Evolutionary conservation across 2,888 invertebrate species (phyloP).

Genomic region (Ectemnius continuus): DNA sequence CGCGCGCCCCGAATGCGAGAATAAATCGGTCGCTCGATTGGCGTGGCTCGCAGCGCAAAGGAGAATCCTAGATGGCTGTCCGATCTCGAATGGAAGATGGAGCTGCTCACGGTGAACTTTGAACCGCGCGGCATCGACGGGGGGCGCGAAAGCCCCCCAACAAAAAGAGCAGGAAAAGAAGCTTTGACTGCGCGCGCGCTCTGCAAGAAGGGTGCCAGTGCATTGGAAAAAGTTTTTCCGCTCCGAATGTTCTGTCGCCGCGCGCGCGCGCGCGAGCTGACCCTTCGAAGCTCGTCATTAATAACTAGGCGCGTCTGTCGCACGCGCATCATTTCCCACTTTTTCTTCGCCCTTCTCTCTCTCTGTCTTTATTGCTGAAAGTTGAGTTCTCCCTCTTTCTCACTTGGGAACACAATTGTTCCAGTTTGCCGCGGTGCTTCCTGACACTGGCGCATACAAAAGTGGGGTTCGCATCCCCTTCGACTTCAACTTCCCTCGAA

Average conservation of each 20-base stretch:
- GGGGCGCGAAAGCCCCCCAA: slow-evolving; percentile 16
- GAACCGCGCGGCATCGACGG: slow-evolving; percentile 25
- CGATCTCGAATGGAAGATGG: not conserved
- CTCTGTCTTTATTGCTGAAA: not conserved
- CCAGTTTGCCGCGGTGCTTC: no score
- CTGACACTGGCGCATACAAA: no score
- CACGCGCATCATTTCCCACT: slow-evolving; percentile 40
- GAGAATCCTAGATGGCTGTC: not conserved
- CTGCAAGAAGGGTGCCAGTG: not conserved
- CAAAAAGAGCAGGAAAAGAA: not conserved
- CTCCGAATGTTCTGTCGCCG: slow-evolving; percentile 29
- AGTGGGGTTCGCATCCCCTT: no score
- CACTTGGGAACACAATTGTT: no score
- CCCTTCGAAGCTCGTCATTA: slow-evolving; percentile 46
- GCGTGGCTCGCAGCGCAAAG: not conserved
- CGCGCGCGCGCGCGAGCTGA: slow-evolving; percentile 10
- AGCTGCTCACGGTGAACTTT: slow-evolving; percentile 42
- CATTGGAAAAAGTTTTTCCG: slow-evolving; percentile 19
- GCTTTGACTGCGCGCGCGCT: no score
- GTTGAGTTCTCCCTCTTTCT: no score
- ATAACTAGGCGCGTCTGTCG: slow-evolving; percentile 52
- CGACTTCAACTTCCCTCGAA: no score
- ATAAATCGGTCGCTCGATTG: not conserved
- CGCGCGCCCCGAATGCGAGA: not conserved
- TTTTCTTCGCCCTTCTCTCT: slow-evolving; percentile 14